Evolutionary conservation across 1,140 invertebrate genomes (phyloP).

Genomic region (Temnothorax longispinosus): DNA sequence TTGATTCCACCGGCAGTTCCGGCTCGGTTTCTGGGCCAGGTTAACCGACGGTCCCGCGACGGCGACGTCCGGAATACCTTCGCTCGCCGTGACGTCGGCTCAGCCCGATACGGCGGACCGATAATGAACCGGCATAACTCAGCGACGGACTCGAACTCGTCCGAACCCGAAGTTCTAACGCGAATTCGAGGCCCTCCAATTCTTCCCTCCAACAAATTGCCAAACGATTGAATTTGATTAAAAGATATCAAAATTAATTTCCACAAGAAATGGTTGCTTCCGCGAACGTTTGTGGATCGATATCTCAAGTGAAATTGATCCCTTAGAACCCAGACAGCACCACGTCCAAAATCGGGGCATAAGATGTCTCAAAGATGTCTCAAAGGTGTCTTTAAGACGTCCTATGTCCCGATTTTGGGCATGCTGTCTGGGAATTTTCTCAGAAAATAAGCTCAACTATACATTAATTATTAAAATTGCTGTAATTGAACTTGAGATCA

Average conservation of each 20-base stretch:
- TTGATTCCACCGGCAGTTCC: slow-evolving; percentile 82
- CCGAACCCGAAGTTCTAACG: neutral
- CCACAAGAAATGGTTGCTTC: too few relatives aligned
- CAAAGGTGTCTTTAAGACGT: too few relatives aligned
- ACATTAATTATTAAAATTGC: neutral
- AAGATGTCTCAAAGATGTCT: too few relatives aligned
- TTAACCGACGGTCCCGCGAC: slow-evolving; percentile 75
- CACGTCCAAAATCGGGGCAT: too few relatives aligned
- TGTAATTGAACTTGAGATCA: neutral
- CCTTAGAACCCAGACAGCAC: too few relatives aligned
- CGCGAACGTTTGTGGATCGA: too few relatives aligned
- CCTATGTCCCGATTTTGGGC: too few relatives aligned
- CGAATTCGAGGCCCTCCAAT: neutral
- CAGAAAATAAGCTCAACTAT: neutral
- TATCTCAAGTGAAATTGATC: neutral
- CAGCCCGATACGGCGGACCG: slow-evolving; percentile 51
- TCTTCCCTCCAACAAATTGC: neutral
- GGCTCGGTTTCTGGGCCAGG: slow-evolving; percentile 83
- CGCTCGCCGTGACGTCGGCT: slow-evolving; percentile 60
- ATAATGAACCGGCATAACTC: slow-evolving; percentile 50
- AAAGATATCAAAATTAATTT: too few relatives aligned
- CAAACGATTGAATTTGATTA: neutral
- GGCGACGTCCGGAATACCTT: slow-evolving; percentile 72
- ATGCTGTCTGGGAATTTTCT: neutral
- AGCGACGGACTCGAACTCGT: neutral